Base-by-base conservation (phyloP, 2,113 vertebrate genomes). In the Tapirus terrestris region DNA sequence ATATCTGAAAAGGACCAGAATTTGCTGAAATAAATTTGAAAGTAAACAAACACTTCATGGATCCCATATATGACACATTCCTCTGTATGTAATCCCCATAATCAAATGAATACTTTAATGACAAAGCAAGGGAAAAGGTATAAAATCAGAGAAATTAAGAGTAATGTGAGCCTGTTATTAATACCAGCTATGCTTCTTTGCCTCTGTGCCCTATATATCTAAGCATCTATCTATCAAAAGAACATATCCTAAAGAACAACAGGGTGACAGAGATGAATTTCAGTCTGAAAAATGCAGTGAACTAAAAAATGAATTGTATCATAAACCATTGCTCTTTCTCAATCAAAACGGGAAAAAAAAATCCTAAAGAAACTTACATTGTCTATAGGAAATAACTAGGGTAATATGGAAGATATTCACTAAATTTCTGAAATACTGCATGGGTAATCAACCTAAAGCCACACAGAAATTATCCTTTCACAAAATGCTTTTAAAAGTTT, bases 231-330 rank as follows among this genome's bases (percentile, higher is more conserved):
- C 68, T 83, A 94, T 88, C 65, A 75, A 77, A 95, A 82, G 79
- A 70, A 53, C 33, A 72, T 89, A 94, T 79, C 84, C 51, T 53
- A 60, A 95, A 92, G 82, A 97, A 96, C 79, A 87, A 75, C 68
- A 86, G 13, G 36, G 18, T 97, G 88, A 96, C 85, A 96, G 92
- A 91, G 82, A 94, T 97, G 58, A 91, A 97, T 97, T 97, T 95
- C 72, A 89, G 14, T 33, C 72, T 92, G 90, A 96, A 63, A 97
- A 93, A 94, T 60, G 63, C 68, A 85, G 58, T 89, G 75, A 97
- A 89, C 91, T 94, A 63, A 95, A 95, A 98, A 92, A 67, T 90
- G 53, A 98, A 68, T 84, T 89, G 25, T 80, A 84, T 89, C 89
- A 92, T 89, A 96, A 92, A 77, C 43, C 16, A 87, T 58, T 36